Base-by-base conservation (phyloP, 1,140 invertebrate genomes). In the Ceratitis capitata region DNA sequence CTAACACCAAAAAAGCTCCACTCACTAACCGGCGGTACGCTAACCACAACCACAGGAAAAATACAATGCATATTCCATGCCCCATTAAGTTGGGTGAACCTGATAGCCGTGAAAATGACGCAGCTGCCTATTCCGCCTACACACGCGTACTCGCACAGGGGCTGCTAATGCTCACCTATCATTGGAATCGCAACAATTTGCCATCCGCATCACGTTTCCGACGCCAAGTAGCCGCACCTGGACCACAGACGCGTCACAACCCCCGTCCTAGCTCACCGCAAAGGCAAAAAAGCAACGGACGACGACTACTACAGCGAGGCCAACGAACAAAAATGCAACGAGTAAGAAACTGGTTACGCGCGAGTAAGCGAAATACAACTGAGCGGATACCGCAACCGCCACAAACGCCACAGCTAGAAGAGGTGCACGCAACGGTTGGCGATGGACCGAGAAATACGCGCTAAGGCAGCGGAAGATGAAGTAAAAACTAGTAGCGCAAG, bases 1-100 rank as follows among this genome's bases (percentile, higher is more conserved):
- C 39, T 16, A 69, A 29, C 29, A 19, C 29, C 45, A 23, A 45
- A 78, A 16, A 39, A 3, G n/a, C 19, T 45, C 26, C 19, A 23
- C 12, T 12, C 19, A 6, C 32, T n/a, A n/a, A 39, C 16, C 23
- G n/a, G 45, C 32, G 39, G 32, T 19, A n/a, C 19, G 32, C 23
- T 23, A 47, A n/a, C 16, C n/a, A n/a, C n/a, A n/a, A n/a, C n/a
- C 6, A 23, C 35, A n/a, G n/a, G n/a, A 23, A 78, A 78, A 78
- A 78, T 78, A 39, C 69, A 78, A 78, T 78, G 69, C 69, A 78
- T 23, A 78, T 78, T 78, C 69, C 69, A 78, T 78, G 69, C 69
- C 69, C 69, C 69, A 78, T 78, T 45, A 78, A 45, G n/a, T 16
- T 78, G 0, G 69, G 69, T 23, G 39, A 7, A 39, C 39, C 69